Base-by-base conservation (phyloP, 2,113 vertebrate genomes). In the Gadus chalcogrammus region DNA sequence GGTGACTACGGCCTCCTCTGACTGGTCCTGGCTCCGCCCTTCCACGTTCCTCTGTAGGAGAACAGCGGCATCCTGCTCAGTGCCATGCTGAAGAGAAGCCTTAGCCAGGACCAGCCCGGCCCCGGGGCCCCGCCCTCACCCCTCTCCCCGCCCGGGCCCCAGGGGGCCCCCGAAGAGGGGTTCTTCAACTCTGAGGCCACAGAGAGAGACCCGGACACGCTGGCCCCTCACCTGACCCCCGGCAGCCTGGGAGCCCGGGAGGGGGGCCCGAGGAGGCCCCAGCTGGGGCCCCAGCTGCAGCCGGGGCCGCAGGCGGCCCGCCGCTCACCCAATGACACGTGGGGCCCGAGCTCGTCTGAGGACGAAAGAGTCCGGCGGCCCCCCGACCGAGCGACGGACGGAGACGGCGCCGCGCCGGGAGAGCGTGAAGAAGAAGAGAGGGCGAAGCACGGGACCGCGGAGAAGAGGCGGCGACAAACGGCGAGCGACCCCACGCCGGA, bases 271-370 rank as follows among this genome's bases (percentile, higher is more conserved):
- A 93, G 88, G 22, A 93, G 88, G 59, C 93, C 85, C 75, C 92
- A 91, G 79, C 80, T 94, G 64, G 91, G 88, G 56, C 89, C 20
- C n/a, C n/a, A n/a, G n/a, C n/a, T n/a, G 20, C 92, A 91, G 79
- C 80, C 94, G 64, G 91, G 88, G 56, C 89, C 93, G 77, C 79
- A 95, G 59, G 91, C 92, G 68, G 86, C 87, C 76, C 91, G 92
- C 61, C 90, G 90, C 93, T 35, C 31, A 35, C 31, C 31, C 83
- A 93, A 91, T 53, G 93, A 94, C 81, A 94, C 87, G 70, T 92
- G 93, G 78, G 92, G 84, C 65, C 56, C 86, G 70, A 82, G 67
- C 3, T 94, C 94, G 6, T 95, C 94, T 0, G 94, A 94, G 42
- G 95, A 98, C 15, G 95, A 85, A 64, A 16, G 31, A 35, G 31